A percentile compares a stretch with the other conserved stretches of the same genome.
These are phyloP conservation scores for Plutella xylostella DNA, from an alignment of 2,888 invertebrate genomes.

Conservation along the genomic window DNA sequence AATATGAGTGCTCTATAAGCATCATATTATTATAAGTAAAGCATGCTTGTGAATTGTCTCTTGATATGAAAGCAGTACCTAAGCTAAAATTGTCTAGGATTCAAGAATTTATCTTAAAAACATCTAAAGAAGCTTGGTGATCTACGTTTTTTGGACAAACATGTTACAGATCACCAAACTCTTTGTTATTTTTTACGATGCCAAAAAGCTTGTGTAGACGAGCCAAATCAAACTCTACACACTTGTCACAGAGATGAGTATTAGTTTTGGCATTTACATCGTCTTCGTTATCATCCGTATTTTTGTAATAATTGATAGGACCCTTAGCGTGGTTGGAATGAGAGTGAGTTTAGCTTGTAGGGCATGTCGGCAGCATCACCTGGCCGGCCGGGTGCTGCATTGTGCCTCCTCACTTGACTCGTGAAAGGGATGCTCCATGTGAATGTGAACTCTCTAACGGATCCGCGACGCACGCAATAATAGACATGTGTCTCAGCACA, in stretches of 20 bases:
- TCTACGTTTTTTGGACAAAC: constrained; percentile 25
- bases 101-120: too few species aligned
- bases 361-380: constrained; percentile 35
- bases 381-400: constrained; percentile 48
- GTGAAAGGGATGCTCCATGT: constrained; percentile 63
- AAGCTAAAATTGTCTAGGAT: too few species aligned
- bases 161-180: constrained; percentile 57
- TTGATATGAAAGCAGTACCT: too few species aligned
- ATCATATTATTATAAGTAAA: too few species aligned
- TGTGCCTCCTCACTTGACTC: constrained; percentile 63
- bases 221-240: constrained; percentile 29
- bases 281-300: constrained; percentile 22
- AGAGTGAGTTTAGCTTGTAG: constrained; percentile 22
- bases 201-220: constrained; percentile 23
- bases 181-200: constrained; percentile 54
- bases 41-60: too few species aligned
- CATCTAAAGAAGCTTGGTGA: too few species aligned
- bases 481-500: constrained; percentile 26
- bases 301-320: background rate
- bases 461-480: constrained; percentile 40
- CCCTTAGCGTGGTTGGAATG: constrained; percentile 14
- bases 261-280: constrained; percentile 26
- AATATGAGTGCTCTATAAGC: too few species aligned
- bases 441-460: constrained; percentile 57
- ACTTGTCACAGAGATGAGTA: constrained; percentile 31